Base-by-base conservation (phyloP, 2,888 invertebrate species). In the Thecocarcelia acutangulata region DNA sequence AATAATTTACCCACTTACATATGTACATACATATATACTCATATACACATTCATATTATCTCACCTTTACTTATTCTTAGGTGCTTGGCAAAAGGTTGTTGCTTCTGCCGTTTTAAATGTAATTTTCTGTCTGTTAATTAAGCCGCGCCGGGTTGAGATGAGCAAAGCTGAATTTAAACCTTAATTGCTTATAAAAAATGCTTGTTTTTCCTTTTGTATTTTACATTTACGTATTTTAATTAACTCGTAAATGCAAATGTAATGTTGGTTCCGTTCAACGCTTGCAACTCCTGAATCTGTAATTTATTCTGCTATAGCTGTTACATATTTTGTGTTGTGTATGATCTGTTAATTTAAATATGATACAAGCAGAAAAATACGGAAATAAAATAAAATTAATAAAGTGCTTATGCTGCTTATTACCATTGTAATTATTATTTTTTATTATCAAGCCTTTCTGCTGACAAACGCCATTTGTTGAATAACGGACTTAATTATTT, bases 211-310 rank as follows among this genome's bases (percentile, higher is more conserved):
- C 44, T 69, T 74, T 46, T 46, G 24, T 21, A 19, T 54, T 42
- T 66, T 40, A 54, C 61, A 79, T 68, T 66, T 28, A 24, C 70
- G 48, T 58, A 74, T 79, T 79, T 79, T 74, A 79, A 79, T 79
- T 74, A 79, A 74, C 79, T 79, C 69, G 69, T 74, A 74, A 69
- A 79, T 79, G 79, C 79, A 79, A 79, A 79, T 74, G 69, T 58
- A 63, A 74, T 58, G 56, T 58, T 50, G 63, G 79, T 52, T 74
- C 15, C 17, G 17, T 13, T 37, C 66, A 48, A 33, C 13, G 28
- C 11, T 59, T 56, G 37, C 37, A 50, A n/a, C 37, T 21, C 52
- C n/a, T 46, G 24, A 6, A 37, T 6, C 6, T 52, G 48, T 52
- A 46, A 40, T 46, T 21, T 17, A n/a, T 77, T 11, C 54, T 66